Percentiles rank a stretch among this genome's conserved stretches.
Evolutionary conservation across 2,113 vertebrate genomes (phyloP).

Genomic region (Pipa parva): DNA sequence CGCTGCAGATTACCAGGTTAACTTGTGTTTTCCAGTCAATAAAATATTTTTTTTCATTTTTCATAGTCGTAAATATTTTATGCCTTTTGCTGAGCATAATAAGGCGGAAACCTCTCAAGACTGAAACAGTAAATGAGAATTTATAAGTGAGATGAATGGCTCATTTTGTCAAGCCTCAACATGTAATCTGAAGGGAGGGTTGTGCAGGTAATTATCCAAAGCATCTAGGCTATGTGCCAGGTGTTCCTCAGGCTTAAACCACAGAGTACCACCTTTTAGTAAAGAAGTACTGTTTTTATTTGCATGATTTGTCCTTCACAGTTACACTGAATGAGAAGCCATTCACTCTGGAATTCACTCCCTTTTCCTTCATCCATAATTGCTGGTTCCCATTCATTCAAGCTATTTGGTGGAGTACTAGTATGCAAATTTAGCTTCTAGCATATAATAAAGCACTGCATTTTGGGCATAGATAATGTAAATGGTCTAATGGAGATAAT

Average conservation of each 20-base stretch:
- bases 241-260: neutral
- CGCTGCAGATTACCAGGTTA: neutral
- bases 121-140: constrained; percentile 27
- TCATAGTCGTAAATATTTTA: constrained; percentile 15
- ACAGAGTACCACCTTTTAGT: neutral
- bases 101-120: constrained; percentile 24
- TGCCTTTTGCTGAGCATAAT: constrained; percentile 20
- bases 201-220: constrained; percentile 28
- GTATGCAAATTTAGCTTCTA: constrained; percentile 37
- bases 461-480: neutral
- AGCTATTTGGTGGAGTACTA: constrained; percentile 32
- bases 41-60: constrained; percentile 24
- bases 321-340: constrained; percentile 30
- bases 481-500: neutral
- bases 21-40: constrained; percentile 12
- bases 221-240: neutral
- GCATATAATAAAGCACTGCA: constrained; percentile 22
- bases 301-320: constrained; percentile 16
- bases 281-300: neutral
- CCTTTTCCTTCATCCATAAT: neutral
- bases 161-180: constrained; percentile 28
- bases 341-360: constrained; percentile 2
- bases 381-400: neutral
- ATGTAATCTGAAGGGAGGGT: constrained; percentile 26
- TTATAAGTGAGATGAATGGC: constrained; percentile 29